Conservation (phyloP, 2,113 vertebrate genomes). For the Oenanthe melanoleuca region DNA sequence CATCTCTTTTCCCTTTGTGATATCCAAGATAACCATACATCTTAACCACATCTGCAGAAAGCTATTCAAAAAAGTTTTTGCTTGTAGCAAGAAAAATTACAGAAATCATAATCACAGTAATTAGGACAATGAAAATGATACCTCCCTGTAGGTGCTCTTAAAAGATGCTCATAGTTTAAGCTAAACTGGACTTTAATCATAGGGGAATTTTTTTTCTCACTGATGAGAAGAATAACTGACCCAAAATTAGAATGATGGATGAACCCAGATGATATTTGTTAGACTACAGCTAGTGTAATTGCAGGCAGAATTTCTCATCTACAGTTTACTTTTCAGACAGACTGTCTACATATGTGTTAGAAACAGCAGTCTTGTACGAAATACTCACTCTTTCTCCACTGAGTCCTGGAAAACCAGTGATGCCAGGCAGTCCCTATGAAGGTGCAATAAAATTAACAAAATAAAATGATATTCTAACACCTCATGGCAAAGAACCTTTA, state of each 20-base stretch:
- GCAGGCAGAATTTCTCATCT: not conserved
- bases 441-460: not conserved
- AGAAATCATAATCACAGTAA: not conserved
- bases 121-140: not conserved
- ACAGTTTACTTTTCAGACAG: not conserved
- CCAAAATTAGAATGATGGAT: not conserved
- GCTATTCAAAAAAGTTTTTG: not conserved
- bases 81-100: not conserved
- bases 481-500: not conserved
- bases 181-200: not conserved
- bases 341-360: not conserved
- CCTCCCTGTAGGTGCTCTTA: not conserved
- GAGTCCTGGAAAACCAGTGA: conserved; percentile 76
- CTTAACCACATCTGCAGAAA: not conserved
- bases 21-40: not conserved
- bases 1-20: conserved; percentile 6
- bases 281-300: not conserved
- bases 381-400: conserved; percentile 77
- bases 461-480: not conserved
- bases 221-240: not conserved
- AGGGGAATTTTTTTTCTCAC: not conserved
- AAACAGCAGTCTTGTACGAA: not conserved
- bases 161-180: not conserved
- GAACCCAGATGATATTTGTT: not conserved
- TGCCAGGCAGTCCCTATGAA: conserved; percentile 82